These are phyloP conservation scores for Stenolophus ochropezus DNA, from an alignment of 2,888 invertebrate genomes.

Conservation along the genomic window DNA sequence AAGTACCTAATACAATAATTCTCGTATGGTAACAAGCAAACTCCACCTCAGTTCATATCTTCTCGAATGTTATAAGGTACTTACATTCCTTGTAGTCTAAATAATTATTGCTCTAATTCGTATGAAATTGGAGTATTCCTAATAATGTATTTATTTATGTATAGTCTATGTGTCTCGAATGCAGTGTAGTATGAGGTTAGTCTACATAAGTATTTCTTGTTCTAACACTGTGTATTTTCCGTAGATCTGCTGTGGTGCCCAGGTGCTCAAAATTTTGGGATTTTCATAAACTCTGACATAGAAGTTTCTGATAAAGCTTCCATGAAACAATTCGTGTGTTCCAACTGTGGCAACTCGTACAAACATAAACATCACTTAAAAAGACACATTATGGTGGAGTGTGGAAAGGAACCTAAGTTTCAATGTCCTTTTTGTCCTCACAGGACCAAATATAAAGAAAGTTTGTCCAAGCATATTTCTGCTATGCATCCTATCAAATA, in stretches of 20 bases:
- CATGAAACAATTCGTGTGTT: conserved; percentile 38
- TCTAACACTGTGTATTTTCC: conserved; percentile 50
- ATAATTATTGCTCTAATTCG: too few species aligned
- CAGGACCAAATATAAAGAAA: conserved; percentile 69
- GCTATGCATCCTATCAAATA: conserved; percentile 64
- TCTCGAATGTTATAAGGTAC: too few species aligned
- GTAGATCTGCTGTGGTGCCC: conserved; percentile 55
- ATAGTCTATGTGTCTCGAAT: neutral
- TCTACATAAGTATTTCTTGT: neutral
- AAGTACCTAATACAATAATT: too few species aligned
- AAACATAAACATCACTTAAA: conserved; percentile 60
- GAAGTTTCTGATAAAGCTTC: neutral
- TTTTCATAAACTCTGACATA: neutral
- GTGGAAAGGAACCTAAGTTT: conserved; percentile 72
- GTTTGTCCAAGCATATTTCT: conserved; percentile 68
- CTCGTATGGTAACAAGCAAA: too few species aligned
- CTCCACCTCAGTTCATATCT: too few species aligned
- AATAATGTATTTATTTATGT: too few species aligned
- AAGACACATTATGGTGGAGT: conserved; percentile 69
- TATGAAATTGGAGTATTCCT: too few species aligned
- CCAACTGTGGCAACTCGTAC: conserved; percentile 56
- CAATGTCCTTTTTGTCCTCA: conserved; percentile 71
- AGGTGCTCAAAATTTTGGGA: conserved; percentile 46
- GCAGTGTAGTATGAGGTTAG: neutral
- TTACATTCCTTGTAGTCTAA: too few species aligned